Evolutionary conservation across 2,888 invertebrate genomes (phyloP), one percentile per base, ranked within the genome.

Genomic region (Ophion costatus): DNA sequence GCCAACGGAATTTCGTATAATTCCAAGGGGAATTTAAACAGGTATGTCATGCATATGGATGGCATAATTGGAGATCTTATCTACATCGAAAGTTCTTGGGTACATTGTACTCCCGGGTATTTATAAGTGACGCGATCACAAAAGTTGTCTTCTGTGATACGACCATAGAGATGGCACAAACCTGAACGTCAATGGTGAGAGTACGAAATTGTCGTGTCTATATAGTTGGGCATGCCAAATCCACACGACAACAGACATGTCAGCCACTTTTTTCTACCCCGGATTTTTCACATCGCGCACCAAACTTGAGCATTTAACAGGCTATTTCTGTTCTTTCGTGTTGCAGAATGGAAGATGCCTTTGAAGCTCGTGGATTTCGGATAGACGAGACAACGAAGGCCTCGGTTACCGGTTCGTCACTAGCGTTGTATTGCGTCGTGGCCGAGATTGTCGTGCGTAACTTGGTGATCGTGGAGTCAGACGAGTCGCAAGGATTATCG

Each of bases 281-380:
- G 4, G 17, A 51, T 20, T 20, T 42, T 3, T 38, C n/a, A 22
- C 20, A 38, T 0, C 11, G 17, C 9, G 7, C 24, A 22, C 14
- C 33, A 38, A 63, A 17, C 42, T 42, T 17, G 14, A 33, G 42
- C 14, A 24, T 24, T 11, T 14, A 33, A 38, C 29, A 73, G 20
- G 24, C n/a, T 76, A 14, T 7, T 59, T 5, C 33, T 61, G 24
- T 76, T 73, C 6, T 85, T 77, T 29, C 76, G 2, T 51, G 66
- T 83, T 78, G 22, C 83, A 85, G 85, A 83, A 85, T 85, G 85
- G 85, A 85, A 83, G 80, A 85, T 85, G 85, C 74, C 45, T 83
- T 77, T 64, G 51, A 70, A 80, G 59, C 56, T 59, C 64, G 76
- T 80, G 83, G 73, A 80, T 85, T 83, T 38, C 74, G 83, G 74